Evolutionary conservation across 1,140 invertebrate genomes (phyloP).

Genomic region (Teleopsis dalmanni): DNA sequence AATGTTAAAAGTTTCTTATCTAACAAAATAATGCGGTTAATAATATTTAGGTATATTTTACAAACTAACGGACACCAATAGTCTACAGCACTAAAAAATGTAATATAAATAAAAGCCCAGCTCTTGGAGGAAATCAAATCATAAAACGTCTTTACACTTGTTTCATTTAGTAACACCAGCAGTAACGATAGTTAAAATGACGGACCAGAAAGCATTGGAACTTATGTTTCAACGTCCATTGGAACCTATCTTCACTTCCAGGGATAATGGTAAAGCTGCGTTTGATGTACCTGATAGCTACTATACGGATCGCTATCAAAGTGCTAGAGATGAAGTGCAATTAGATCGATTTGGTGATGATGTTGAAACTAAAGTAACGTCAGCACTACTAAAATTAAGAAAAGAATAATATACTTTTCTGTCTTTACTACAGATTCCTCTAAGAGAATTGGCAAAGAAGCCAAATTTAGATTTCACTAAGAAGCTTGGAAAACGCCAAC

Average conservation of each 20-base stretch:
- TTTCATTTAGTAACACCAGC: no score
- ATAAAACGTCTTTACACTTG: no score
- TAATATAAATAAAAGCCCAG: no score
- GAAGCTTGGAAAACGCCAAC: constrained; percentile 18
- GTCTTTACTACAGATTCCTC: constrained; percentile 38
- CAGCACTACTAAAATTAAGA: neutral
- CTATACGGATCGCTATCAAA: constrained; percentile 32
- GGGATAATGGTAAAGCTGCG: constrained; percentile 50
- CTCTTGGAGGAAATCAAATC: no score
- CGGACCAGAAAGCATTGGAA: constrained; percentile 39
- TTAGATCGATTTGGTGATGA: constrained; percentile 50
- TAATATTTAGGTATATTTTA: no score
- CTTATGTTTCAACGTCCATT: constrained; percentile 55
- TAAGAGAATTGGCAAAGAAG: constrained; percentile 44
- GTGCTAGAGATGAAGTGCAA: constrained; percentile 39
- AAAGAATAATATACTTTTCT: no score
- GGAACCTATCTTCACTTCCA: constrained; percentile 57
- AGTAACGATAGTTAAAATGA: no score
- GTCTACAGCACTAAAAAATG: no score
- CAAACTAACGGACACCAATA: no score
- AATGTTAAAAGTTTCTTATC: no score
- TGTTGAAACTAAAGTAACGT: constrained; percentile 41
- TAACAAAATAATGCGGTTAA: no score
- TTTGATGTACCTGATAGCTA: constrained; percentile 54
- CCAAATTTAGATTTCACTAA: constrained; percentile 32